Conservation (phyloP, 2,797 vertebrate species). For the Pantherophis vulpinus region DNA sequence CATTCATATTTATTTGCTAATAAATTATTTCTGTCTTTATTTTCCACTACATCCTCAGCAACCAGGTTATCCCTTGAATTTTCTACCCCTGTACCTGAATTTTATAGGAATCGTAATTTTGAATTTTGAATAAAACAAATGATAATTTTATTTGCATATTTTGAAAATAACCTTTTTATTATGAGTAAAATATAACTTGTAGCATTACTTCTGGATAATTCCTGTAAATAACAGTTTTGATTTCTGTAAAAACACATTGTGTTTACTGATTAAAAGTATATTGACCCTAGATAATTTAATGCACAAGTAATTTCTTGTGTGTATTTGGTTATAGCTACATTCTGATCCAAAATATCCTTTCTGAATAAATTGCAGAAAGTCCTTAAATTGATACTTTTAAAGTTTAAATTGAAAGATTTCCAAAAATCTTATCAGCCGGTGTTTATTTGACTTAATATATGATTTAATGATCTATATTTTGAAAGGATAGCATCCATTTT, state of each 20-base stretch:
- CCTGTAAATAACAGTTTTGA: not conserved
- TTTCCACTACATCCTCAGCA: not conserved
- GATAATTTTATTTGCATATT: not conserved
- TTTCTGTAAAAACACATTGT: not conserved
- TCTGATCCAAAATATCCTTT: not conserved
- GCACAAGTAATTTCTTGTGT: not conserved
- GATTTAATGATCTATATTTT: not conserved
- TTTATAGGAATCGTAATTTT: not conserved
- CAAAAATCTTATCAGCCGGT: not conserved
- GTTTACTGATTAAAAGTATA: not conserved
- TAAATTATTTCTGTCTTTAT: not conserved
- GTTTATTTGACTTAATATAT: not conserved
- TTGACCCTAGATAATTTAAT: not conserved
- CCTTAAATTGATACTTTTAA: not conserved
- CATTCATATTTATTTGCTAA: not conserved
- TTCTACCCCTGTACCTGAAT: not conserved
- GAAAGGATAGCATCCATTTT: not conserved
- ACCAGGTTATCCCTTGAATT: not conserved
- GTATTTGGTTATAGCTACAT: not conserved
- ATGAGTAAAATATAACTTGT: not conserved
- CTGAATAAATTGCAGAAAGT: not conserved
- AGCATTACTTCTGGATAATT: not conserved
- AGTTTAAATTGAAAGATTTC: not conserved
- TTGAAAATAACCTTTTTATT: not conserved
- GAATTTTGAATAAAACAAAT: not conserved